Percentiles rank a stretch among this genome's conserved stretches.
phyloP scores from a whole-genome alignment of 2,888 invertebrate genomes.

The Lasioglossum figueresi region DNA sequence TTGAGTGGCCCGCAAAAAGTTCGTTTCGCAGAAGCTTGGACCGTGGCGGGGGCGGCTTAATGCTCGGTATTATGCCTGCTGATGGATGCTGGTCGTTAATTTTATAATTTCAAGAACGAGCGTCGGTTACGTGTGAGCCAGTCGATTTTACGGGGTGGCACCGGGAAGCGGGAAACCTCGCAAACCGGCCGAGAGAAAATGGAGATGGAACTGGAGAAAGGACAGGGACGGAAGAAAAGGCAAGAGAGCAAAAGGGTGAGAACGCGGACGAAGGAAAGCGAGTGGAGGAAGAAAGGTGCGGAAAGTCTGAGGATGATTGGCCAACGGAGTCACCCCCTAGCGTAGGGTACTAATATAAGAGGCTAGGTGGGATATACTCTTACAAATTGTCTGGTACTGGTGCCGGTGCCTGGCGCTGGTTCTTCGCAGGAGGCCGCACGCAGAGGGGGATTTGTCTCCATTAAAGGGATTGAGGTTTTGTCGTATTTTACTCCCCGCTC shows the following conservation, averaged over 20 bases:
- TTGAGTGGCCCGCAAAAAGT: conserved; percentile 74
- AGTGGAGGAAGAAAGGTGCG: conserved; percentile 47
- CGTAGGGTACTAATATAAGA: conserved; percentile 74
- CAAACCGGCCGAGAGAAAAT: conserved; percentile 1
- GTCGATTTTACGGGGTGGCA: conserved; percentile 37
- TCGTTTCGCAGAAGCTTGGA: conserved; percentile 56
- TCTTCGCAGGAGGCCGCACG: conserved; percentile 73
- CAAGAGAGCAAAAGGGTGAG: not conserved
- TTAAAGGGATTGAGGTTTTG: conserved; percentile 83
- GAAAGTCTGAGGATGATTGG: conserved; percentile 73
- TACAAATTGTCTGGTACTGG: conserved; percentile 81
- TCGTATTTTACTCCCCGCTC: conserved; percentile 79
- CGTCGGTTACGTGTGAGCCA: conserved; percentile 39
- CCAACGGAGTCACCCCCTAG: conserved; percentile 62
- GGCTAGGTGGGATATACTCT: conserved; percentile 79
- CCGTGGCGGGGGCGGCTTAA: conserved; percentile 61
- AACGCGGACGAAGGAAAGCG: conserved; percentile 8
- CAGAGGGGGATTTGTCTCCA: conserved; percentile 82
- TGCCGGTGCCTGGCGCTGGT: conserved; percentile 30
- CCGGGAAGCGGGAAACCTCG: not conserved
- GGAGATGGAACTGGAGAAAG: not conserved
- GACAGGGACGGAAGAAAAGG: not conserved
- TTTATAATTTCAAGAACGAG: conserved; percentile 75
- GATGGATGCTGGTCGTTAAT: conserved; percentile 80
- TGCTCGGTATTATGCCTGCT: conserved; percentile 72